Percentiles rank a stretch among this genome's conserved stretches.
Evolutionary conservation across 2,888 invertebrate genomes (phyloP).

Genomic region (Pristionchus arcanus): DNA sequence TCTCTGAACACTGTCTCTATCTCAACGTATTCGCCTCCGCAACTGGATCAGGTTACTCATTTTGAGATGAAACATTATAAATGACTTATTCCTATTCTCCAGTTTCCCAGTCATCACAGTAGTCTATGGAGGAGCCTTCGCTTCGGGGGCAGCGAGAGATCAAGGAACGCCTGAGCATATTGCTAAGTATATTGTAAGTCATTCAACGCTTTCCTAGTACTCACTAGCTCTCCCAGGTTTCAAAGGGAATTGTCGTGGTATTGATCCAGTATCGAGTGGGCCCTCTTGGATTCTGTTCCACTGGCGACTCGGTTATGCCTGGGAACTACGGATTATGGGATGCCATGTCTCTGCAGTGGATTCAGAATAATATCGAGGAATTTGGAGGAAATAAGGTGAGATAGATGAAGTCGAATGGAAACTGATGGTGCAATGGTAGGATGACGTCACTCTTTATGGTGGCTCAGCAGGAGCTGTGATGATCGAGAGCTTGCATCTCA

Average conservation of each 20-base stretch:
- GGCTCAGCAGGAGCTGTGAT: slow-evolving; percentile 8
- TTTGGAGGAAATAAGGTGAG: slow-evolving; percentile 41
- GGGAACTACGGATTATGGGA: slow-evolving; percentile 39
- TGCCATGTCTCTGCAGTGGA: slow-evolving; percentile 28
- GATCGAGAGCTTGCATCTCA: slow-evolving; percentile 6
- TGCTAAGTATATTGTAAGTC: slow-evolving; percentile 9
- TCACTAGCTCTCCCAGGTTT: not conserved
- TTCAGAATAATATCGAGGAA: slow-evolving; percentile 5
- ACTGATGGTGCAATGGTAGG: not conserved
- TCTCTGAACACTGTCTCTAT: slow-evolving; percentile 33
- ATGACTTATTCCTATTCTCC: not conserved
- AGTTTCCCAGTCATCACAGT: not conserved
- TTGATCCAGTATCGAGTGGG: slow-evolving; percentile 45
- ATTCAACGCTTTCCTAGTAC: not conserved
- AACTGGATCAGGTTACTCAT: not conserved
- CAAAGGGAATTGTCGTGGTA: slow-evolving; percentile 32
- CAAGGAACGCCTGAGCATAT: not conserved
- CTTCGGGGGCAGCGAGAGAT: not conserved
- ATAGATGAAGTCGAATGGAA: not conserved
- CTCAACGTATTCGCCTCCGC: slow-evolving; percentile 51
- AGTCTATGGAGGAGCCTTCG: slow-evolving; percentile 15
- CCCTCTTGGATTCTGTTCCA: slow-evolving; percentile 35
- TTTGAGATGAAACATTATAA: not conserved
- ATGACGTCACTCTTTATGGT: slow-evolving; percentile 22
- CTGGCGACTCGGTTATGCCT: not conserved